Base-by-base conservation (phyloP, 2,797 vertebrate species). In the Balearica regulorum region DNA sequence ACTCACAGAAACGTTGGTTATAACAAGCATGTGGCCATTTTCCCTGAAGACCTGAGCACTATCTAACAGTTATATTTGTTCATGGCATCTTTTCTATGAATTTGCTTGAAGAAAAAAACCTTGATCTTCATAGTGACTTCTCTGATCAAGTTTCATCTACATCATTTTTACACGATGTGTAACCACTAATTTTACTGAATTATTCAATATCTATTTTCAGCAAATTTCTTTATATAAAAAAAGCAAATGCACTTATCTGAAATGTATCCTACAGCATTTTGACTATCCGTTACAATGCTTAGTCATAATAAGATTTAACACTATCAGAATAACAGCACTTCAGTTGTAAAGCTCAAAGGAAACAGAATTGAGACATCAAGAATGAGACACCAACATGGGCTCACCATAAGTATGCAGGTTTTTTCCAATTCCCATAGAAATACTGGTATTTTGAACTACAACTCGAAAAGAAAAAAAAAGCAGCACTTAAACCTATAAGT, bases 21-120 rank as follows among this genome's bases (percentile, higher is more conserved):
- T 46, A 94, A 90, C 17, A 87, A 96, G 75, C 77, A 82, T 89
- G 86, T 94, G 82, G 83, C 39, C 72, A 31, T 94, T 85, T 85
- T 18, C 64, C 76, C 94, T 3, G 4, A 81, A 95, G 94, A 91
- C 55, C 61, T 51, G 22, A 81, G 62, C 0, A 1, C 81, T 61
- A 72, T 71, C 62, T 44, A 96, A 53, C 91, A 37, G 18, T 62
- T 87, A 13, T 33, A 55, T 73, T 93, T 91, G 71, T 89, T 94
- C 77, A 82, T 3, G 8, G 75, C 76, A 81, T 87, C 57, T 72
- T 61, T 71, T 81, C 48, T 71, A 77, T 71, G 44, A 79, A 77
- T 70, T 81, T 75, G 55, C 90, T 88, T 71, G 26, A 89, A 83
- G 84, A 43, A 51, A 84, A 60, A 37, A 12, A 11, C 29, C 37